These are phyloP conservation scores for Pseudopipra pipra DNA, from an alignment of 2,113 vertebrate genomes.

Conservation along the genomic window DNA sequence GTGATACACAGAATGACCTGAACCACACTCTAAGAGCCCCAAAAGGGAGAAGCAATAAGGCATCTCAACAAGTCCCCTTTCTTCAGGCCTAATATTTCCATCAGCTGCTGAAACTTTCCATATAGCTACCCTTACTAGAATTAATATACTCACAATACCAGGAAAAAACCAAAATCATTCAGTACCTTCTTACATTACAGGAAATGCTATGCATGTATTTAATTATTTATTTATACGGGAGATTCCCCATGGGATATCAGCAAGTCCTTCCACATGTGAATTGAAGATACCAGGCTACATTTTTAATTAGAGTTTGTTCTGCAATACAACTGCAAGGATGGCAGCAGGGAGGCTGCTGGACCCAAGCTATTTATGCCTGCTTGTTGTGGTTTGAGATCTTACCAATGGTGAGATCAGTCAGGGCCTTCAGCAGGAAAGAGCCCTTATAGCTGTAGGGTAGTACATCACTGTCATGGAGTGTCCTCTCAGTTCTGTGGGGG, in stretches of 20 bases:
- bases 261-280: background rate
- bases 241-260: background rate
- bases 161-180: background rate
- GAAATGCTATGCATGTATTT: background rate
- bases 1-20: background rate
- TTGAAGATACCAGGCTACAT: background rate
- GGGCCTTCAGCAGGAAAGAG: background rate
- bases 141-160: background rate
- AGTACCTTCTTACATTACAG: background rate
- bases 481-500: background rate
- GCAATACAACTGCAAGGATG: background rate
- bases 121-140: background rate
- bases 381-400: background rate
- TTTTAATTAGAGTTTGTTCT: background rate
- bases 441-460: background rate
- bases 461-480: background rate
- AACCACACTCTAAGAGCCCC: background rate
- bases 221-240: background rate
- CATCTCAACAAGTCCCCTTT: background rate
- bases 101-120: background rate
- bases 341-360: background rate
- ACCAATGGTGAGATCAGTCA: background rate
- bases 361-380: accelerated
- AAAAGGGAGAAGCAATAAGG: background rate
- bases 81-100: background rate